A percentile compares a stretch with the other conserved stretches of the same genome.
These are phyloP conservation scores for Hydropsyche betteni DNA, from an alignment of 2,888 invertebrate genomes.

Conservation along the genomic window DNA sequence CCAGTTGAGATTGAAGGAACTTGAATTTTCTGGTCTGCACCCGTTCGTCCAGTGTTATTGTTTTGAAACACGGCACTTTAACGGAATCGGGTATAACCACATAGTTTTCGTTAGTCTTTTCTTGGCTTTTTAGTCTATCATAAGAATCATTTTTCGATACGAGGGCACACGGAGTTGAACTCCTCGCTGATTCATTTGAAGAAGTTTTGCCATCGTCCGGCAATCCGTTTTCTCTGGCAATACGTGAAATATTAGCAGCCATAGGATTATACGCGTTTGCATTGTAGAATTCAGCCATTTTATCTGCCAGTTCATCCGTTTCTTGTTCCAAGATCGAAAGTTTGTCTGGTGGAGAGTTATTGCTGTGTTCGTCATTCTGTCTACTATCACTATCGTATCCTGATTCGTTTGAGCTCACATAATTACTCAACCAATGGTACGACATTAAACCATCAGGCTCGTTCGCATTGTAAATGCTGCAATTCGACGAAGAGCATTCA, in stretches of 20 bases:
- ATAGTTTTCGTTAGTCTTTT: neutral
- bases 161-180: conserved; percentile 42
- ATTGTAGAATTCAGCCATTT: conserved; percentile 54
- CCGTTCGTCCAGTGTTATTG: conserved; percentile 63
- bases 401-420: conserved; percentile 84
- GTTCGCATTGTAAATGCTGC: conserved; percentile 67
- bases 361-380: conserved; percentile 66
- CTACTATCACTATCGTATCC: conserved; percentile 84
- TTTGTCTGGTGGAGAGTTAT: conserved; percentile 67
- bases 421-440: conserved; percentile 73
- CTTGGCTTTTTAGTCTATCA: conserved; percentile 6
- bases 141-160: conserved; percentile 13
- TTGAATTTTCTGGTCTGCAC: conserved; percentile 65
- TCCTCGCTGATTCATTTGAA: conserved; percentile 51
- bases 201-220: neutral
- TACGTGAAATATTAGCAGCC: neutral
- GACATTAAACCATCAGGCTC: conserved; percentile 68
- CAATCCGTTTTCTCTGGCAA: neutral
- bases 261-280: conserved; percentile 15
- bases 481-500: conserved; percentile 62
- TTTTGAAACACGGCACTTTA: conserved; percentile 63
- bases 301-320: conserved; percentile 54
- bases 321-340: conserved; percentile 61
- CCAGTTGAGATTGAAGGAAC: conserved; percentile 63
- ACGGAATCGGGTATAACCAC: conserved; percentile 59